These are phyloP conservation scores for Agonopterix subpropinquella DNA, from an alignment of 2,888 invertebrate species.

Conservation along the genomic window DNA sequence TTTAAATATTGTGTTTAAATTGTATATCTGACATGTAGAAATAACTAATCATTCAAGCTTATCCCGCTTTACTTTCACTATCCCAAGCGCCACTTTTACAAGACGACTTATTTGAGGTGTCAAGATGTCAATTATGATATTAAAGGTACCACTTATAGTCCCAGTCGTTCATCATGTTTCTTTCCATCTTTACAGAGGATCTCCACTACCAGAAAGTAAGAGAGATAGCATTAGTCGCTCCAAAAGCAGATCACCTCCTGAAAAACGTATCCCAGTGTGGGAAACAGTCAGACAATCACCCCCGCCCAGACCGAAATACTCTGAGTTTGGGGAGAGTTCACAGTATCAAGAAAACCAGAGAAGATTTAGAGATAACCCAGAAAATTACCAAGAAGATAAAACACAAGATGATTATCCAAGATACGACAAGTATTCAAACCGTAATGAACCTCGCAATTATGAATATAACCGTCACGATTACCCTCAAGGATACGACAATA, in stretches of 20 bases:
- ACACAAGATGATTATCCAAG: conserved; percentile 24
- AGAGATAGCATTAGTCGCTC: conserved; percentile 36
- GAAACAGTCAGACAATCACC: conserved; percentile 32
- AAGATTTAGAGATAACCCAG: conserved; percentile 22
- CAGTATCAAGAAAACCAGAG: conserved; percentile 19
- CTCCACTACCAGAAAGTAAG: conserved; percentile 36
- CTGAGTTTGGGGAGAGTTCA: conserved; percentile 25
- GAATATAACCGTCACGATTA: conserved; percentile 15
- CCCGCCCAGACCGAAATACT: conserved; percentile 17
- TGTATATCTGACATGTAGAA: too few relatives aligned
- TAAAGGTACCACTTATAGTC: too few relatives aligned
- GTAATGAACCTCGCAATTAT: conserved; percentile 10
- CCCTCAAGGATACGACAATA: conserved; percentile 17
- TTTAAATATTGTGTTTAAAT: too few relatives aligned
- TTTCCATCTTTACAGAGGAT: conserved; percentile 32
- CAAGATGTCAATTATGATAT: too few relatives aligned
- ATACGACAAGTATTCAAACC: conserved; percentile 29
- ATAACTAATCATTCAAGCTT: too few relatives aligned
- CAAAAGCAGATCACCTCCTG: conserved; percentile 38
- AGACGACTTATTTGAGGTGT: too few relatives aligned
- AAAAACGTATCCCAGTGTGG: conserved; percentile 43
- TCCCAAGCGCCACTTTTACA: too few relatives aligned
- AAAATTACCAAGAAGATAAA: conserved; percentile 18
- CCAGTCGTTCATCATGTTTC: too few relatives aligned
- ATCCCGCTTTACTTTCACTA: too few relatives aligned